Percentiles rank a stretch among this genome's conserved stretches.
phyloP scores from a whole-genome alignment of 2,888 invertebrate species.

The Netelia melanura region DNA sequence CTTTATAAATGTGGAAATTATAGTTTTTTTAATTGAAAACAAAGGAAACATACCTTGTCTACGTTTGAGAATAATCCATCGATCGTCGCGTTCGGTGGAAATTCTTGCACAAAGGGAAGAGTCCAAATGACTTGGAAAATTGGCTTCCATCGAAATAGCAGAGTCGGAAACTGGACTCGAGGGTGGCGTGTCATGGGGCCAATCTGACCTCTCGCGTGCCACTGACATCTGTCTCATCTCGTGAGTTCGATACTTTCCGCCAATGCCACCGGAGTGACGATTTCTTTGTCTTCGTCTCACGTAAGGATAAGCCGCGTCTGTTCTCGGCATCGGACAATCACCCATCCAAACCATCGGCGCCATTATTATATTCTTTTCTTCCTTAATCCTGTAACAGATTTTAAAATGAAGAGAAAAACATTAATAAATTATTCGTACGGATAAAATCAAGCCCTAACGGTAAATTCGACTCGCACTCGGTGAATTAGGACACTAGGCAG shows the following conservation, averaged over 20 bases:
- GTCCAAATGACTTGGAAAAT: constrained; percentile 52
- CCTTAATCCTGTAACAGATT: neutral
- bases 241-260: constrained; percentile 71
- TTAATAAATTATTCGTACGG: no score
- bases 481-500: no score
- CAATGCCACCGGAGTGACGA: constrained; percentile 61
- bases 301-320: constrained; percentile 70
- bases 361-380: constrained; percentile 68
- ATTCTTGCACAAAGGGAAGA: constrained; percentile 64
- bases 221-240: constrained; percentile 66
- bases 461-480: no score
- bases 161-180: constrained; percentile 45
- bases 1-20: no score
- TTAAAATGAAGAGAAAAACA: neutral
- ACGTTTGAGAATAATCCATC: constrained; percentile 69
- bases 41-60: constrained; percentile 74
- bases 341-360: constrained; percentile 78
- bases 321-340: constrained; percentile 73
- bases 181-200: constrained; percentile 45
- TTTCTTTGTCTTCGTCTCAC: constrained; percentile 70
- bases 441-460: no score
- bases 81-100: constrained; percentile 68
- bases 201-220: constrained; percentile 29
- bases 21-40: neutral
- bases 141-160: constrained; percentile 38